Base-by-base conservation (phyloP, 2,797 vertebrate species). In the Florisuga fusca region DNA sequence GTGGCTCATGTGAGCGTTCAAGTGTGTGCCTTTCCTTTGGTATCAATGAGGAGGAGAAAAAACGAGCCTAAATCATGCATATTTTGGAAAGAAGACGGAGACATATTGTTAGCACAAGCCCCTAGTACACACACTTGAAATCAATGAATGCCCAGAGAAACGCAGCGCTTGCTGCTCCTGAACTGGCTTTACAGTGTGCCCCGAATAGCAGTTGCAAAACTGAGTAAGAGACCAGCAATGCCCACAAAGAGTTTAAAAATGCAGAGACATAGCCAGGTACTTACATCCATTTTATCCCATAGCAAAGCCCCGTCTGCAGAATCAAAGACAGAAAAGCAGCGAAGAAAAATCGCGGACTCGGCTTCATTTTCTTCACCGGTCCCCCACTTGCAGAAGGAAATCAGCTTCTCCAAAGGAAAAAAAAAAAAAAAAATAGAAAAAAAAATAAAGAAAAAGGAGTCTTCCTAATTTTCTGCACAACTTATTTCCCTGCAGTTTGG, bases 271-370 rank as follows among this genome's bases (percentile, higher is more conserved):
- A 74, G 61, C 19, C 38, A 81, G 62, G 96, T 97, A 99, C 99
- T 99, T 98, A 99, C 99, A 99, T 98, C 99, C 99, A 99, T 98
- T 99, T 99, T 98, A 99, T 99, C 97, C 99, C 99, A 6, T 98
- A 98, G 98, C 99, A 99, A 96, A 99, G 96, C 95, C 99, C 98
- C 46, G 97, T 98, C 96, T 99, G 98, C 96, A 99, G 97, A 94
- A 99, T 97, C 92, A 99, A 97, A 20, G 98, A 96, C 90, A 99
- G 98, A 97, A 99, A 98, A 93, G 96, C 97, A 54, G 98, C 96
- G 89, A 98, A 97, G 92, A 98, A 98, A 91, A 98, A 96, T 91
- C 55, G 97, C 57, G 94, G 97, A 84, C 94, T 96, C 95, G 96
- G 98, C 98, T 98, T 99, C 99, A 99, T 99, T 95, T 97, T 98